Evolutionary conservation across 2,797 vertebrate genomes (phyloP).

Genomic region (Spatula versicolor): DNA sequence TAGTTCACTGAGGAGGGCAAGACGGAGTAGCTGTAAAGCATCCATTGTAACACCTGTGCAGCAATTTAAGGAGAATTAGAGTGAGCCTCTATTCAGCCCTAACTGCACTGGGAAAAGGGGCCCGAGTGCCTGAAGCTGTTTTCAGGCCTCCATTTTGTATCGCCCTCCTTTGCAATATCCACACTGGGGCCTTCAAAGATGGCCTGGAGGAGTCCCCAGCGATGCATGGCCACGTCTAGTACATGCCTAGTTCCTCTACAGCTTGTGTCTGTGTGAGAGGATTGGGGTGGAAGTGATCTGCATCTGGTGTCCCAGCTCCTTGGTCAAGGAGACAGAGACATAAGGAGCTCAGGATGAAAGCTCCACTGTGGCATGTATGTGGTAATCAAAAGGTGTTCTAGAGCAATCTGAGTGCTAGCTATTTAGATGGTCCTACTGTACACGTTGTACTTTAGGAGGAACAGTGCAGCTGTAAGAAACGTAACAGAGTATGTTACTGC

Average conservation of each 20-base stretch:
- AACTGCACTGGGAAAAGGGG: constrained; percentile 35
- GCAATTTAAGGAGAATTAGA: constrained; percentile 36
- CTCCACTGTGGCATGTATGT: background rate
- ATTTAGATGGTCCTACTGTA: constrained; percentile 19
- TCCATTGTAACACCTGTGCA: constrained; percentile 62
- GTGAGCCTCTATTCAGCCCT: constrained; percentile 26
- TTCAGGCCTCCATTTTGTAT: constrained; percentile 16
- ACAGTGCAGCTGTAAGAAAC: background rate
- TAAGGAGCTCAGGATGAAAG: background rate
- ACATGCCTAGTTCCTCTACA: constrained; percentile 40
- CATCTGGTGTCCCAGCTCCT: background rate
- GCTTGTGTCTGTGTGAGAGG: background rate
- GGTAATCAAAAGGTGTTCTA: constrained; percentile 22
- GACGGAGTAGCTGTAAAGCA: constrained; percentile 15
- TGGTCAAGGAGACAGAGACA: background rate
- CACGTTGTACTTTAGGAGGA: constrained; percentile 41
- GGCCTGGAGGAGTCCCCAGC: background rate
- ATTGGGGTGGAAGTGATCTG: background rate
- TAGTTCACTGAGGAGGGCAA: background rate
- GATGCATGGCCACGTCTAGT: constrained; percentile 25
- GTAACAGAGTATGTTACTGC: background rate
- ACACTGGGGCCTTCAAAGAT: background rate
- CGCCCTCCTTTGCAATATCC: background rate
- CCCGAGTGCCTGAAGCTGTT: constrained; percentile 17
- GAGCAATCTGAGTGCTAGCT: constrained; percentile 24